Percentiles rank a stretch among this genome's conserved stretches.
phyloP scores from a whole-genome alignment of 2,797 vertebrate species.

The Muscicapa striata region DNA sequence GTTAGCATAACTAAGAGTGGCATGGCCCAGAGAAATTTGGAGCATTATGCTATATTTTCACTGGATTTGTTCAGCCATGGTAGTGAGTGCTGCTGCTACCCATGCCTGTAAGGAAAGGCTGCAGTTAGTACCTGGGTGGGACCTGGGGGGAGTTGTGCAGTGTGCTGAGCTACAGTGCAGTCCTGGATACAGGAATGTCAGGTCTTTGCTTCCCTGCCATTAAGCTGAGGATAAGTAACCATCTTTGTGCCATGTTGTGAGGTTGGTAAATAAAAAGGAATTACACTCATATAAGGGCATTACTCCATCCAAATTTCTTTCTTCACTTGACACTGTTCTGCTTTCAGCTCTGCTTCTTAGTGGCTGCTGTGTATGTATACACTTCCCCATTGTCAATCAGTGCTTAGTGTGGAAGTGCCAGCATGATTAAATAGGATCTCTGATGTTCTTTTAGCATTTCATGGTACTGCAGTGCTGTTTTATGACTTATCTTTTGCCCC shows the following conservation, averaged over 20 bases:
- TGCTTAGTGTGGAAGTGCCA: background rate
- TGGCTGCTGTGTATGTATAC: background rate
- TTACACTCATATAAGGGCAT: background rate
- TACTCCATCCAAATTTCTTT: background rate
- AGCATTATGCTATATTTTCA: background rate
- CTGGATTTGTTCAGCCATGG: background rate
- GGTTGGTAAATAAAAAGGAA: background rate
- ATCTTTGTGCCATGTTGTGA: background rate
- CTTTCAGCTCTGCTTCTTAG: background rate
- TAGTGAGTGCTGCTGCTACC: background rate
- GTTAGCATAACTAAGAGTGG: background rate
- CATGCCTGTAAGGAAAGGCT: background rate
- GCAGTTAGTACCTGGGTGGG: background rate
- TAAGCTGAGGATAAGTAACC: background rate
- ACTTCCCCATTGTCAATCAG: background rate
- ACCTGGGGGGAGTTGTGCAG: background rate
- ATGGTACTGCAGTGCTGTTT: background rate
- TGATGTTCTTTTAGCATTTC: background rate
- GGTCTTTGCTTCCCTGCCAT: background rate
- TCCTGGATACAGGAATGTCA: background rate
- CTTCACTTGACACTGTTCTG: background rate
- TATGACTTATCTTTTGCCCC: background rate
- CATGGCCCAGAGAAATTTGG: background rate
- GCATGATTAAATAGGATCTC: background rate
- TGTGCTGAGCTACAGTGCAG: background rate